Evolutionary conservation across 2,888 invertebrate genomes (phyloP).

Genomic region (Atethmia centrago): DNA sequence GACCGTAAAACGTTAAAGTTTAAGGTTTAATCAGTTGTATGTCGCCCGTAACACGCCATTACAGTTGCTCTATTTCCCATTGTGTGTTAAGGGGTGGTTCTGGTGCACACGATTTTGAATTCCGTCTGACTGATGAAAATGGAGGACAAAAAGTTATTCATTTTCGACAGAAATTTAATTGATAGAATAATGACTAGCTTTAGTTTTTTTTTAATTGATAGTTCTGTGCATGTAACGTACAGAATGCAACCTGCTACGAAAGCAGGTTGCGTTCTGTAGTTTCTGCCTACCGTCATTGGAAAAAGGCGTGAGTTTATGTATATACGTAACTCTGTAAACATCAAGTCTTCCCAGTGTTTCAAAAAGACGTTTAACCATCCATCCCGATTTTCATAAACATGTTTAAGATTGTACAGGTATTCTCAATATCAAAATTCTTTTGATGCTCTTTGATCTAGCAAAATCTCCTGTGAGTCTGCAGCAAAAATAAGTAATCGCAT

Average conservation of each 20-base stretch:
- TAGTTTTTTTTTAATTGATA: background rate
- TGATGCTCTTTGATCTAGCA: no score
- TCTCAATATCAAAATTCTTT: background rate
- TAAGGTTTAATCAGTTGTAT: slow-evolving; percentile 59
- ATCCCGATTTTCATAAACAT: background rate
- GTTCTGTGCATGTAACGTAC: no score
- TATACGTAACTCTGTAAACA: background rate
- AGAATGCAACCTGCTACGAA: no score
- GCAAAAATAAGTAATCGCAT: slow-evolving; percentile 1
- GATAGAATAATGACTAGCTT: background rate
- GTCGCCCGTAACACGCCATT: slow-evolving; percentile 52
- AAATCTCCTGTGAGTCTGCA: no score
- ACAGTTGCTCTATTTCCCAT: slow-evolving; percentile 55
- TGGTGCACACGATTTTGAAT: background rate
- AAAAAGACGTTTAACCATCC: background rate
- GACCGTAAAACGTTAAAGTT: slow-evolving; percentile 52
- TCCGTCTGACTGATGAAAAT: background rate
- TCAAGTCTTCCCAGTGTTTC: background rate
- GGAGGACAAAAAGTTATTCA: background rate
- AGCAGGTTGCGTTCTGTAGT: background rate
- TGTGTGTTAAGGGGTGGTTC: slow-evolving; percentile 33
- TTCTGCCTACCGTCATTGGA: background rate
- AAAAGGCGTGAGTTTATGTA: background rate
- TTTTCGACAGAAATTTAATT: background rate
- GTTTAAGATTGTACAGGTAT: background rate